A percentile compares a stretch with the other conserved stretches of the same genome.
Conservation (phyloP, 2,797 vertebrate genomes). For the Sebastes reedi region DNA sequence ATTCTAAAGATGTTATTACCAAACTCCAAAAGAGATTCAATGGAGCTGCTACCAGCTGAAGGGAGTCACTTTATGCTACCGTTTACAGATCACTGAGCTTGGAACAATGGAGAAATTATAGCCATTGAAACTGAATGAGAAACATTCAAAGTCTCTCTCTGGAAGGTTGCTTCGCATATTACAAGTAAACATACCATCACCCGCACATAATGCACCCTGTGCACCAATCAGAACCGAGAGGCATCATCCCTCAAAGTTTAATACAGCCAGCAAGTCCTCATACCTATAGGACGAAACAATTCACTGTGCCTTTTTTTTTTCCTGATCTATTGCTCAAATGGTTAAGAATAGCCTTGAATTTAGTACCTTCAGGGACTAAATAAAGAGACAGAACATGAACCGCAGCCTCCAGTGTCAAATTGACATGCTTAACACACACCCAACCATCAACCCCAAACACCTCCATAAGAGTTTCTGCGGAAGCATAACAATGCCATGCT, state of each 20-base stretch:
- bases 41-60: background rate
- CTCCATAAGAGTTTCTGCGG: background rate
- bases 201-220: background rate
- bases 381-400: background rate
- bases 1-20: slow-evolving; percentile 18
- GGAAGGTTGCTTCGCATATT: background rate
- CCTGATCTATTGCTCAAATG: no score
- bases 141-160: background rate
- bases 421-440: background rate
- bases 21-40: slow-evolving; percentile 9
- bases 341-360: no score
- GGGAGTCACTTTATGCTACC: background rate
- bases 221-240: background rate
- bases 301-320: no score
- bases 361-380: background rate
- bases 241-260: background rate
- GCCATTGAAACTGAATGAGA: background rate
- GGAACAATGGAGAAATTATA: background rate
- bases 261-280: background rate
- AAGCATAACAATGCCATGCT: background rate
- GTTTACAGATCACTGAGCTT: slow-evolving; percentile 28
- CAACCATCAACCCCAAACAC: background rate
- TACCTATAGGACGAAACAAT: no score
- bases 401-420: background rate
- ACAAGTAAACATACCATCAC: background rate